Conservation (phyloP, 2,113 vertebrate genomes). For the Eulacestoma nigropectus region DNA sequence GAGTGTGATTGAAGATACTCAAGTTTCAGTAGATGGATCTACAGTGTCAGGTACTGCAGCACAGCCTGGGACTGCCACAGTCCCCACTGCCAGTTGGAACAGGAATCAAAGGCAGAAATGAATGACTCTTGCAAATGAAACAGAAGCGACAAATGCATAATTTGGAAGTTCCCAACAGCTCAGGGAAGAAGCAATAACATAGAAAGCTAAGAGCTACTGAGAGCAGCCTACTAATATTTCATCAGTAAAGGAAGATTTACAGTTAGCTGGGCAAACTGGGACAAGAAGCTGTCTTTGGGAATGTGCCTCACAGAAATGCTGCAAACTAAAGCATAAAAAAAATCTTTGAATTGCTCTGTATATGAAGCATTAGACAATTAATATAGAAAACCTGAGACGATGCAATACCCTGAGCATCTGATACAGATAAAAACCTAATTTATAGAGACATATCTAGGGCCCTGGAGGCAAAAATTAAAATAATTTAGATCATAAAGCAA, state of each 20-base stretch:
- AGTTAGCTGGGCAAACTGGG: neutral
- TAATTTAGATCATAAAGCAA: conserved; percentile 7
- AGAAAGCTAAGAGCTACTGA: neutral
- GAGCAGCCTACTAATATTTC: neutral
- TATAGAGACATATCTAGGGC: neutral
- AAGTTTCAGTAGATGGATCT: neutral
- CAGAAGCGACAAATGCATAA: neutral
- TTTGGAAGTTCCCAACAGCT: conserved; percentile 7
- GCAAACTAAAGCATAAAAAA: conserved; percentile 6
- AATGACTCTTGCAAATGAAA: neutral
- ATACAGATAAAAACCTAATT: neutral
- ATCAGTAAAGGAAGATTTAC: neutral
- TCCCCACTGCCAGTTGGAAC: neutral
- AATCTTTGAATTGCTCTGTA: neutral
- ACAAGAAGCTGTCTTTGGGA: neutral
- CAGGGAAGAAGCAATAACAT: neutral
- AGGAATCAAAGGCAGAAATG: conserved; percentile 11
- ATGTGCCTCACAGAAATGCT: neutral
- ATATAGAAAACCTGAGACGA: neutral
- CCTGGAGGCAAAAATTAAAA: neutral
- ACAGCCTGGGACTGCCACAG: neutral
- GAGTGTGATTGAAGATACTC: neutral
- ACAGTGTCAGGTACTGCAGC: neutral
- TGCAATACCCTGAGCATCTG: neutral
- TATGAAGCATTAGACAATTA: neutral